phyloP scores from a whole-genome alignment of 2,113 vertebrate genomes.

The Cheirogaleus medius region DNA sequence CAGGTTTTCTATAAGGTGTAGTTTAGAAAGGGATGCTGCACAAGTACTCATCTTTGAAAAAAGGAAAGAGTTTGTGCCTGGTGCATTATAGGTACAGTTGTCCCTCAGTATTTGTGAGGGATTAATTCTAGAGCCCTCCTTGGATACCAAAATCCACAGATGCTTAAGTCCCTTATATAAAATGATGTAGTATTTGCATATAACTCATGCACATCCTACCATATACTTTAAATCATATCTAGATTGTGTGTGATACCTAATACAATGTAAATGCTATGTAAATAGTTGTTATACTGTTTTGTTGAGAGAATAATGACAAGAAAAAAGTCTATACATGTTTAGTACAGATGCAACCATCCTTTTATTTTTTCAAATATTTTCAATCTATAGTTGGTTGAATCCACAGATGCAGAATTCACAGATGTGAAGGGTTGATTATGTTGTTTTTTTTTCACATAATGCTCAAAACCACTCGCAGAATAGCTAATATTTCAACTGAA shows the following conservation, averaged over 20 bases:
- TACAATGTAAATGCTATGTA: background rate
- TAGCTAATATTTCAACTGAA: background rate
- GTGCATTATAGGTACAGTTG: background rate
- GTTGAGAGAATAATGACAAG: background rate
- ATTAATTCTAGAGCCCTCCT: background rate
- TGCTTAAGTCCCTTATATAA: background rate
- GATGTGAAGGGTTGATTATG: background rate
- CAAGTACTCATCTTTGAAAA: background rate
- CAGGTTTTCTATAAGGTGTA: conserved; percentile 5
- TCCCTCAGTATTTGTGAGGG: background rate
- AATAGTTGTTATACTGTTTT: background rate
- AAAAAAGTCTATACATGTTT: background rate
- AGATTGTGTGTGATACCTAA: background rate
- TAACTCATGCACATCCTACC: background rate
- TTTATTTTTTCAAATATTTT: background rate
- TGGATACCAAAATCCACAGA: background rate
- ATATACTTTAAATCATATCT: background rate
- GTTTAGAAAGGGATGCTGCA: background rate
- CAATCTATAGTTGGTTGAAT: background rate
- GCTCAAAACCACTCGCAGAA: background rate
- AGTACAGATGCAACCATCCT: background rate
- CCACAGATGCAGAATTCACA: background rate
- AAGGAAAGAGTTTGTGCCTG: background rate
- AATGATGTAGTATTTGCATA: background rate
- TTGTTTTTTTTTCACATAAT: background rate